phyloP scores from a whole-genome alignment of 2,888 invertebrate genomes.

The Agrotis segetum region DNA sequence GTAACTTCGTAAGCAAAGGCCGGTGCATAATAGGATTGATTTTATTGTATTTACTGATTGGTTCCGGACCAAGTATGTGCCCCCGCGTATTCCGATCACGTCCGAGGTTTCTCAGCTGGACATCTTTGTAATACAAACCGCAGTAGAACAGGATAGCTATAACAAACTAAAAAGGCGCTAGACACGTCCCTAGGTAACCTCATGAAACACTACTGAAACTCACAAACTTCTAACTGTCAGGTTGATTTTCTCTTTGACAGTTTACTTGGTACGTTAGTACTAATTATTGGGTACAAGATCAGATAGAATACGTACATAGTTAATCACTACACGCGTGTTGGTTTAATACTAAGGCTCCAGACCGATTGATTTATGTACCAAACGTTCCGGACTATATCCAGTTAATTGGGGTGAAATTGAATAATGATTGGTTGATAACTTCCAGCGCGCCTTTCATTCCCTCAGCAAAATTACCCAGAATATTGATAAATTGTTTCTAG shows the following conservation, averaged over 20 bases:
- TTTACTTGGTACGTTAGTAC: constrained; percentile 6
- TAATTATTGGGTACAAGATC: constrained; percentile 51
- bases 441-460: constrained; percentile 62
- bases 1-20: constrained; percentile 34
- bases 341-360: constrained; percentile 64
- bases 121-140: constrained; percentile 81
- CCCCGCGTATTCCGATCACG: constrained; percentile 76
- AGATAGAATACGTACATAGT: constrained; percentile 43
- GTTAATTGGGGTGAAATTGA: constrained; percentile 78
- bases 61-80: constrained; percentile 56
- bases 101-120: constrained; percentile 74
- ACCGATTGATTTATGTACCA: constrained; percentile 70
- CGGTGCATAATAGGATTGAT: constrained; percentile 52
- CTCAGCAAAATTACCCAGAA: constrained; percentile 65
- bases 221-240: constrained; percentile 27
- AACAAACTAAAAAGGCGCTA: constrained; percentile 79
- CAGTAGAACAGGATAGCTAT: constrained; percentile 80
- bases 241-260: constrained; percentile 4
- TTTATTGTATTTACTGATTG: constrained; percentile 64
- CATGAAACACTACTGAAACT: constrained; percentile 73
- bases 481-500: constrained; percentile 62
- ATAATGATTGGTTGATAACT: constrained; percentile 76
- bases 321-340: constrained; percentile 63
- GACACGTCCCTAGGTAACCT: constrained; percentile 76
- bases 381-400: constrained; percentile 69